phyloP scores from a whole-genome alignment of 1,140 invertebrate genomes.

The Drosophila orosa region DNA sequence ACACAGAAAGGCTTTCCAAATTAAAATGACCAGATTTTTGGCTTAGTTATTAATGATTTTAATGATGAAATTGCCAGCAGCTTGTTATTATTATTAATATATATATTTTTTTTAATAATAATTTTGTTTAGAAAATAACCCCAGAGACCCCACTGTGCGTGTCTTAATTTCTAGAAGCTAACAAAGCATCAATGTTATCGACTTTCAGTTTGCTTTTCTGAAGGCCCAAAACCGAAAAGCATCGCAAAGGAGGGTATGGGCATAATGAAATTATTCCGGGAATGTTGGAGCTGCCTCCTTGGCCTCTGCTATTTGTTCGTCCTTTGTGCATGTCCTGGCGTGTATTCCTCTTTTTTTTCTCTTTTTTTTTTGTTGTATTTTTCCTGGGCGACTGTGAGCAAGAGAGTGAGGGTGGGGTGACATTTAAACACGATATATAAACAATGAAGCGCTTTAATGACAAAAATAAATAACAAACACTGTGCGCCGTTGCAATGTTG shows the following conservation, averaged over 20 bases:
- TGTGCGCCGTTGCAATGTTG: conserved; percentile 48
- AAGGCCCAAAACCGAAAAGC: conserved; percentile 3
- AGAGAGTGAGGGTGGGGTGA: conserved; percentile 13
- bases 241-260: conserved; percentile 18
- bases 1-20: too few species aligned
- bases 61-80: too few species aligned
- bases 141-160: background rate
- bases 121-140: background rate
- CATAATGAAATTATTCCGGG: conserved; percentile 32
- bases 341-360: background rate
- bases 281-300: conserved; percentile 4
- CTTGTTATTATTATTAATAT: background rate
- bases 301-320: background rate
- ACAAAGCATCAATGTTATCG: conserved; percentile 35
- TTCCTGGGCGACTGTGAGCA: background rate
- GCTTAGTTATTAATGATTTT: too few species aligned
- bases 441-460: conserved; percentile 71
- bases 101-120: background rate
- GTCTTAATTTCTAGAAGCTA: conserved; percentile 19
- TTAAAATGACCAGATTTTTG: too few species aligned
- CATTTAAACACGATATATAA: conserved; percentile 73
- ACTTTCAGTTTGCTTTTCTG: conserved; percentile 17
- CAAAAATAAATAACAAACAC: conserved; percentile 61
- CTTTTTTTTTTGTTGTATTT: background rate
- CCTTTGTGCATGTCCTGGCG: conserved; percentile 14